Percentiles rank a stretch among this genome's conserved stretches.
phyloP scores from a whole-genome alignment of 1,140 invertebrate genomes.

The Bombus soroeensis region DNA sequence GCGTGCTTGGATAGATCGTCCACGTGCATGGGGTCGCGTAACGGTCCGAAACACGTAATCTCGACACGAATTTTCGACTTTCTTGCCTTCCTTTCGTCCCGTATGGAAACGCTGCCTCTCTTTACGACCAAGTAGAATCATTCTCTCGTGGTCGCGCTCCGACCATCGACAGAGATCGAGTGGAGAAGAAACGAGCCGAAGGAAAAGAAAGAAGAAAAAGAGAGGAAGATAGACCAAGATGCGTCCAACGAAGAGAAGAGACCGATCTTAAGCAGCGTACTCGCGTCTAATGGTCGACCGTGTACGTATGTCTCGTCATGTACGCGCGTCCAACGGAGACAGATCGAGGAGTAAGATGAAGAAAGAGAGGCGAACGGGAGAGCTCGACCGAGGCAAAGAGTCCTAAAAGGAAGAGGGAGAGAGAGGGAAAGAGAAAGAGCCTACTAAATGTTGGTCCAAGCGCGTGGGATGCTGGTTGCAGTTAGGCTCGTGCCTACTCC shows the following conservation, averaged over 20 bases:
- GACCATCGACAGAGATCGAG: neutral
- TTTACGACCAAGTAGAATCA: constrained; percentile 39
- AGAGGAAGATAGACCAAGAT: neutral
- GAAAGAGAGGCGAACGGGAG: constrained; percentile 17
- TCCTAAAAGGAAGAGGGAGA: neutral
- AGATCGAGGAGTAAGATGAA: neutral
- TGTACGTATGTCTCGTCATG: constrained; percentile 50
- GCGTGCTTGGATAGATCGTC: constrained; percentile 23
- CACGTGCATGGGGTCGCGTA: constrained; percentile 44
- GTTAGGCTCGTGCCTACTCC: constrained; percentile 80
- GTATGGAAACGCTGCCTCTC: constrained; percentile 17
- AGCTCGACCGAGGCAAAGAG: neutral
- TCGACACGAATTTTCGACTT: constrained; percentile 52
- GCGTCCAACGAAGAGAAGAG: neutral
- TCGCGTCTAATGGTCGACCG: constrained; percentile 52
- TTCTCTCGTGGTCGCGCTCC: neutral
- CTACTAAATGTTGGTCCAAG: constrained; percentile 73
- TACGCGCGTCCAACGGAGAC: constrained; percentile 29
- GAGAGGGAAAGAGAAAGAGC: constrained; percentile 57
- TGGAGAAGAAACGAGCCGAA: neutral
- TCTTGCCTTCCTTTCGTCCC: constrained; percentile 8
- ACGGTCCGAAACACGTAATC: constrained; percentile 45
- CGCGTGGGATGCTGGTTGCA: constrained; percentile 80
- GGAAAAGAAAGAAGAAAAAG: too few species aligned
- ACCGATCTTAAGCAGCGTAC: constrained; percentile 48